Base-by-base conservation (phyloP, 1,140 invertebrate species). In the Orius laevigatus region DNA sequence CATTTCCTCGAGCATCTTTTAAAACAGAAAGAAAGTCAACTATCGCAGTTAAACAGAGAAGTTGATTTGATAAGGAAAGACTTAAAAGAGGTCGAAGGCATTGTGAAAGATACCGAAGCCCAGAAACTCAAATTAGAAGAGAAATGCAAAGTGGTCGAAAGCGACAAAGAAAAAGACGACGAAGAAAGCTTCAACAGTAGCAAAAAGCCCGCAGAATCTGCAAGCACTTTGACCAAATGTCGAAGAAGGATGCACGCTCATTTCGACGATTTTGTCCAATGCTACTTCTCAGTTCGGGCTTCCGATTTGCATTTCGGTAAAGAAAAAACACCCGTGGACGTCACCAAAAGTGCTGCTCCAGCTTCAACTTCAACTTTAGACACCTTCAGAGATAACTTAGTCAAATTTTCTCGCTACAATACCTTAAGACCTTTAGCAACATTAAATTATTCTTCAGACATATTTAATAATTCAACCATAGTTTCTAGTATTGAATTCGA, bases 401-500 rank as follows among this genome's bases (percentile, higher is more conserved):
- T 83, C 1, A 90, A 90, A 61, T 91, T 95, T 66, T 90, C 86
- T 0, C 68, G 79, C 12, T 95, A 86, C 63, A 81, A 75, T 57
- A 74, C 76, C 1, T 67, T 94, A 42, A 68, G 82, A 20, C 76
- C 84, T 10, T 66, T 95, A 8, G 87, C 89, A 1, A 89, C 88
- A 1, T 66, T 96, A 2, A 88, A 87, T 55, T 96, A 95, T 63
- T 86, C 87, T 36, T 83, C 77, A 56, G 91, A 95, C 64, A 76
- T 86, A 12, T 79, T 82, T 57, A 88, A 85, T 58, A 82, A 81
- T 60, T 87, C 88, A 1, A 93, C 86, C 16, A 96, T 96, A 58
- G 91, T 95, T 0, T 94, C 90, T 6, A 91, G 87, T 55, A 94
- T 97, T 56, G 92, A 96, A 65, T 97, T 97, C 67, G 91, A 97